phyloP scores from a whole-genome alignment of 2,113 vertebrate species.

The Australoheros scitulus region DNA sequence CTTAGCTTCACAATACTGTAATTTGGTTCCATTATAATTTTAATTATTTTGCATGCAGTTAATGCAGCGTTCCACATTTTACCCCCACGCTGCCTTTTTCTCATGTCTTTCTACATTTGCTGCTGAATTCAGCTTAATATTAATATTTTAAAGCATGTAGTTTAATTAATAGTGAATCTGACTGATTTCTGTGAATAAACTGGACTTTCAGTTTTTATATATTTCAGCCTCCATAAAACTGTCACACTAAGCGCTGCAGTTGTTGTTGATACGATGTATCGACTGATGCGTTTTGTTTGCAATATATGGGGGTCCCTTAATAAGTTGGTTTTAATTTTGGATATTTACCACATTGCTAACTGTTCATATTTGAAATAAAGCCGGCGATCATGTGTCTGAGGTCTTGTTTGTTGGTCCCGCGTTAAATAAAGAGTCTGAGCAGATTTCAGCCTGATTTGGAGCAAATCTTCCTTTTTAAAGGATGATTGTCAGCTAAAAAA shows the following conservation, averaged over 20 bases:
- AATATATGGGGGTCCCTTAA: background rate
- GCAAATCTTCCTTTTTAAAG: slow-evolving; percentile 28
- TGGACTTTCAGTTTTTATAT: no score
- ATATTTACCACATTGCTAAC: slow-evolving; percentile 13
- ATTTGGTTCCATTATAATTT: background rate
- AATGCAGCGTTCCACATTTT: background rate
- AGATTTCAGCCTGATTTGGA: slow-evolving; percentile 22
- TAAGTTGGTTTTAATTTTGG: background rate
- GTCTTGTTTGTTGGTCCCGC: slow-evolving; percentile 10
- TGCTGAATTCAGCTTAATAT: background rate
- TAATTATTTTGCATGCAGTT: no score
- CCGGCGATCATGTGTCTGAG: background rate
- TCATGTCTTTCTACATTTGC: background rate
- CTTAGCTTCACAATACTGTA: background rate
- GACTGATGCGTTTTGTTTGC: background rate
- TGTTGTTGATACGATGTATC: no score
- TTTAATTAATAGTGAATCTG: no score
- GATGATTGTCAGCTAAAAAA: slow-evolving; percentile 3
- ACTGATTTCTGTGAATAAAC: no score
- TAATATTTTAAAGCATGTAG: background rate
- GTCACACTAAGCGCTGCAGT: no score
- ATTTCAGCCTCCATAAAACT: no score
- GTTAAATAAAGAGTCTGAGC: slow-evolving; percentile 11
- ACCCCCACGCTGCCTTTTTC: background rate
- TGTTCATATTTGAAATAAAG: background rate